Base-by-base conservation (phyloP, 1,140 invertebrate genomes). In the Leptonema lineaticorne region DNA sequence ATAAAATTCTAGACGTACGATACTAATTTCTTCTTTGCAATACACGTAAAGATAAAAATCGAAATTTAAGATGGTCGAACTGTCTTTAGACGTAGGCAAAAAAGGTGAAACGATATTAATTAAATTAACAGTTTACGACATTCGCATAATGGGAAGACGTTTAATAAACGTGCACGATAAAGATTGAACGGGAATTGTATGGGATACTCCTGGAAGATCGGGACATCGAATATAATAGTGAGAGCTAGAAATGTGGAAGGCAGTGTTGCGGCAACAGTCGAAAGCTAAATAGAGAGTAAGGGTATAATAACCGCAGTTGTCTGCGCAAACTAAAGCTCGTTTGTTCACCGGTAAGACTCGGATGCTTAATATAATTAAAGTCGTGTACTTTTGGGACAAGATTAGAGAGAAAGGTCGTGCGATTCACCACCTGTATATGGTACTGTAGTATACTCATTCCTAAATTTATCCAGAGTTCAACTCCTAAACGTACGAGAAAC, bases 281-380 rank as follows among this genome's bases (percentile, higher is more conserved):
- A 53, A 53, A 53, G 46, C 46, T 24, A 26, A 53, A 53, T 14
- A 26, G 50, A 26, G 50, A 53, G 50, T 26, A 14, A 41, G 37
- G 37, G 37, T 41, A 24, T 24, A 53, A 53, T 53, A 53, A 53
- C 50, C 50, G 24, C 24, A 53, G 50, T 53, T 41, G 18, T 53
- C 50, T 26, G 50, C 50, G 27, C 50, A 18, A 53, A 53, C 50
- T 26, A 22, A 53, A 53, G 20, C 50, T 53, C 50, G 50, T 53
- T 53, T 24, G 50, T 53, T 53, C 50, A n/a, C 9, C 50, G 18
- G 50, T 26, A 53, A 26, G 18, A 53, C 50, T 53, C 50, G 50
- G 27, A 14, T 53, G 50, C 27, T 53, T 53, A 53, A 53, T 53
- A 53, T 53, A 53, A 53, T 53, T 53, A 53, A 53, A 53, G 50